Evolutionary conservation across 2,113 vertebrate species (phyloP), one percentile per base, ranked within the genome.

Genomic region (Lampris megalopsis): DNA sequence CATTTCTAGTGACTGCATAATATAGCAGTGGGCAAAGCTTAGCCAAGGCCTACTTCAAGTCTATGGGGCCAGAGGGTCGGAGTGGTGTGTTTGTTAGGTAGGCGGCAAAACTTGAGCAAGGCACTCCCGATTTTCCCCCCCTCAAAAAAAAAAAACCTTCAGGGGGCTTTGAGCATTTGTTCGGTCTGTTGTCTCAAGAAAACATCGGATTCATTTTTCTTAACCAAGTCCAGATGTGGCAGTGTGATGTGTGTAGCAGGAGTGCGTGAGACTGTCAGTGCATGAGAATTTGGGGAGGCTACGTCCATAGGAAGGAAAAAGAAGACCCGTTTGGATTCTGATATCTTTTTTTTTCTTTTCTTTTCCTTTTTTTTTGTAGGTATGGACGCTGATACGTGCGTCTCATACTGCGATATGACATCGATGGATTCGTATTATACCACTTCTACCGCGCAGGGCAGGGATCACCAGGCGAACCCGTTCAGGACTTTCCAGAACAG

Each of bases 371-470:
- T 80, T 61, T 93, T 95, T 96, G 95, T 94, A 95, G 96, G 96
- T 95, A 98, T 99, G 98, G 98, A 98, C 93, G 97, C 96, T 85
- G 97, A 98, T 95, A 96, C 97, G 90, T 97, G 97, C 94, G 95
- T 98, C 88, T 98, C 98, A 92, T 98, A 96, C 95, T 98, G 97
- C 94, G 97, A 99, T 87, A 97, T 97, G 91, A 95, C 96, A 94
- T 95, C 96, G 92, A 98, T 99, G 97, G 98, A 99, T 96, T 96
- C 97, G 92, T 99, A 98, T 95, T 99, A 97, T 94, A 96, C 92
- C 92, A 87, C 93, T 60, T 88, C 96, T 81, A 93, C 96, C 62
- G 84, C 90, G 81, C 96, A 96, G 91, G 94, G 93, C 93, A 93
- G 97, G 94, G 95, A 96, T 91, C 94, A 96, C 92, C 88, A 95